Base-by-base conservation (phyloP, 2,888 invertebrate genomes). In the Drosophila rubida region DNA sequence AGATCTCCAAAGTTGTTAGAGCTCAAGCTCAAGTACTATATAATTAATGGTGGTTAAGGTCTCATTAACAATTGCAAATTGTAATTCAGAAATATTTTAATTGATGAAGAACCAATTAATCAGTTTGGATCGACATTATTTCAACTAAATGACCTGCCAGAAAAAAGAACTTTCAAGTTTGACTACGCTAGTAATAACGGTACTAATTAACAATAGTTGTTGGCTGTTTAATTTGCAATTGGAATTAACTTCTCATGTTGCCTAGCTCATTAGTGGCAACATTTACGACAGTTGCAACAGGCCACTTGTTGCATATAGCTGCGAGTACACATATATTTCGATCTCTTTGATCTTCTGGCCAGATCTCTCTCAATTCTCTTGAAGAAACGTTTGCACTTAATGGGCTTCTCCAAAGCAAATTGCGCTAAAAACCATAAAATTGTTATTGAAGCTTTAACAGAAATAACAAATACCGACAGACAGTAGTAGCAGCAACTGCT, bases 351-450 rank as follows among this genome's bases (percentile, higher is more conserved):
- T 45, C 61, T 57, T 58, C 44, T 72, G 14, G 27, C 30, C 46
- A 46, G 49, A 48, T 57, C 44, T 69, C 63, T 41, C 35, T 0
- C 19, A 22, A 35, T 54, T 50, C 39, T 22, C 8, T 35, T 27
- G 44, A 51, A 51, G 64, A 57, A 54, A 64, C 19, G 69, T 42
- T 46, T 16, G 51, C 58, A 44, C 22, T 51, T 67, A 75, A 75
- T 75, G 72, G 54, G 46, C 67, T 50, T 46, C 53, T 16, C 11
- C 44, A 54, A 68, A 63, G 55, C 58, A 60, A 68, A 73, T 69
- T 78, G 72, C 57, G 78, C 59, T 81, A 69, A 81, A 87, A 84
- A 81, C 76, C 87, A 87, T 84, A 66, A 82, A 87, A 82, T 82
- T 82, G 81, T 69, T 87, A 70, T 75, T 87, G 75, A 87, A 80